A percentile compares a stretch with the other conserved stretches of the same genome.
Conservation (phyloP, 2,797 vertebrate species). For the Phaenicophaeus curvirostris region DNA sequence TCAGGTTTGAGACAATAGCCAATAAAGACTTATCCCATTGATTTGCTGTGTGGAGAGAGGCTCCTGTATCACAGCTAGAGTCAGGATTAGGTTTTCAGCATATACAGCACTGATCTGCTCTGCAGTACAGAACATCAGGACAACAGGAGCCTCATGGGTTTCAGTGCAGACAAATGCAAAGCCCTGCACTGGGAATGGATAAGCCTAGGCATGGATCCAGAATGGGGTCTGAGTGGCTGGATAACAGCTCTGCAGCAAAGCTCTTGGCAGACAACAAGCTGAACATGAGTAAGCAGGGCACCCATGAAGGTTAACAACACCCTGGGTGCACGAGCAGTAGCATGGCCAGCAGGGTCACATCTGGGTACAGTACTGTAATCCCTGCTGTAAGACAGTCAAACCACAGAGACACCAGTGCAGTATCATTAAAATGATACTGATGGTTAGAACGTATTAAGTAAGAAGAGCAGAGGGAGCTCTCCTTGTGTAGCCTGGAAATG, state of each 20-base stretch:
- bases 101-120: neutral
- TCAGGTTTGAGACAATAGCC: neutral
- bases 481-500: neutral
- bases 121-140: neutral
- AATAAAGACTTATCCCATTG: neutral
- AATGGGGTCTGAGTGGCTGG: neutral
- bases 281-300: neutral
- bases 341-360: neutral
- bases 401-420: neutral
- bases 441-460: neutral
- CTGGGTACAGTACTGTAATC: neutral
- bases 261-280: neutral
- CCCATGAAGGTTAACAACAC: neutral
- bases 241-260: neutral
- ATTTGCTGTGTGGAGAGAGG: neutral
- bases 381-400: neutral
- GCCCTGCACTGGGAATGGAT: too few relatives aligned
- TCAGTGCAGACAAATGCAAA: neutral
- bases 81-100: neutral
- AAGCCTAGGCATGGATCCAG: too few relatives aligned
- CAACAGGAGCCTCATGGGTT: neutral
- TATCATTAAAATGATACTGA: neutral
- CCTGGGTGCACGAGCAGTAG: fast-evolving
- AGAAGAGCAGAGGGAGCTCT: neutral
- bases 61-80: neutral